Percentiles rank a stretch among this genome's conserved stretches.
These are phyloP conservation scores for Camponotus floridanus DNA, from an alignment of 1,140 invertebrate genomes.

Conservation along the genomic window DNA sequence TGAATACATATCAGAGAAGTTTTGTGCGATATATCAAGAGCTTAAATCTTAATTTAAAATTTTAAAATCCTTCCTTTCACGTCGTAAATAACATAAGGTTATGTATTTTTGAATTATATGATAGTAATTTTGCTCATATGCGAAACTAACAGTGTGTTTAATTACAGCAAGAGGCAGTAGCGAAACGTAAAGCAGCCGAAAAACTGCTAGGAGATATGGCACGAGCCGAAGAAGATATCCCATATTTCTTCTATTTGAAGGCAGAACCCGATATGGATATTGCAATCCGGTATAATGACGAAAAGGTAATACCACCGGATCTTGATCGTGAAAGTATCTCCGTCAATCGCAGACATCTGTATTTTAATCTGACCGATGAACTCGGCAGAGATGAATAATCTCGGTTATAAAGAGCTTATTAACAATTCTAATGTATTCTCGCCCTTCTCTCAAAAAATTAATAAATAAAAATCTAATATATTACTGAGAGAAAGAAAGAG, in stretches of 20 bases:
- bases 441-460: not conserved
- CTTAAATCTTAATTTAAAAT: not conserved
- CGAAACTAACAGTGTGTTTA: not conserved
- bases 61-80: not conserved
- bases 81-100: not conserved
- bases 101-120: not conserved
- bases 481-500: too few species aligned
- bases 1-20: not conserved
- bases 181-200: not conserved
- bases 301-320: conserved; percentile 66
- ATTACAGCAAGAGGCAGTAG: not conserved
- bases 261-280: conserved; percentile 71
- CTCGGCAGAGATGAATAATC: conserved; percentile 53
- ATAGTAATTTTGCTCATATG: not conserved
- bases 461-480: not conserved
- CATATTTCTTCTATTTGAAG: conserved; percentile 72
- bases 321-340: conserved; percentile 69
- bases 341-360: conserved; percentile 64
- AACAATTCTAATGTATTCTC: not conserved
- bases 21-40: not conserved
- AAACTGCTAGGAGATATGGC: conserved; percentile 26
- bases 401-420: conserved; percentile 42
- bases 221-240: conserved; percentile 49
- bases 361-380: conserved; percentile 78
- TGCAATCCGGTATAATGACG: conserved; percentile 71